Percentiles rank a stretch among this genome's conserved stretches.
Conservation (phyloP, 2,797 vertebrate genomes). For the Enteromius paludinosus region DNA sequence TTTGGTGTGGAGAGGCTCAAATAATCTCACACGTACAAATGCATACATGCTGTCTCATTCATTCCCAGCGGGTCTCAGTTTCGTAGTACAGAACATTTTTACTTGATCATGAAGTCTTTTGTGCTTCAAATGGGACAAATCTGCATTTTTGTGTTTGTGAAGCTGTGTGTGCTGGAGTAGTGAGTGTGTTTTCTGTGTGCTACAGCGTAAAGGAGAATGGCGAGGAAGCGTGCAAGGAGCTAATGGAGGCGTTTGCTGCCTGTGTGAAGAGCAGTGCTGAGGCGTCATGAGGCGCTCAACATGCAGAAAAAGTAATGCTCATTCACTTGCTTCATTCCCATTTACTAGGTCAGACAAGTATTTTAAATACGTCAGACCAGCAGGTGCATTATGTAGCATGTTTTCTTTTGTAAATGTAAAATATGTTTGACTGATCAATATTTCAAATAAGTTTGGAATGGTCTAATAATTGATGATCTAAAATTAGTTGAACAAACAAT, state of each 20-base stretch:
- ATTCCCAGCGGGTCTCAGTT: neutral
- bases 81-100: neutral
- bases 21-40: slow-evolving; percentile 57
- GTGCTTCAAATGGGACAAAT: neutral
- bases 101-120: neutral
- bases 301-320: slow-evolving; percentile 55
- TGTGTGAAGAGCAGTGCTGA: slow-evolving; percentile 78
- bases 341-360: neutral
- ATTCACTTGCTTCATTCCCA: neutral
- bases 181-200: slow-evolving; percentile 29
- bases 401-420: neutral
- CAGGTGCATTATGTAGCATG: neutral
- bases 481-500: no score
- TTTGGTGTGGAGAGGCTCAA: slow-evolving; percentile 63
- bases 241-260: slow-evolving; percentile 79
- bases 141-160: neutral
- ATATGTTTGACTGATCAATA: neutral
- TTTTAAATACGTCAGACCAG: neutral
- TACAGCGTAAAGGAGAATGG: slow-evolving; percentile 77
- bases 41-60: neutral
- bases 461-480: neutral
- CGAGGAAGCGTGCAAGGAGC: slow-evolving; percentile 77
- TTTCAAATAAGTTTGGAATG: neutral
- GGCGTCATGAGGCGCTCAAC: slow-evolving; percentile 71
- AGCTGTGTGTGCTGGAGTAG: neutral